Percentiles rank a stretch among this genome's conserved stretches.
phyloP scores from a whole-genome alignment of 1,140 invertebrate genomes.

The Temnothorax nylanderi region DNA sequence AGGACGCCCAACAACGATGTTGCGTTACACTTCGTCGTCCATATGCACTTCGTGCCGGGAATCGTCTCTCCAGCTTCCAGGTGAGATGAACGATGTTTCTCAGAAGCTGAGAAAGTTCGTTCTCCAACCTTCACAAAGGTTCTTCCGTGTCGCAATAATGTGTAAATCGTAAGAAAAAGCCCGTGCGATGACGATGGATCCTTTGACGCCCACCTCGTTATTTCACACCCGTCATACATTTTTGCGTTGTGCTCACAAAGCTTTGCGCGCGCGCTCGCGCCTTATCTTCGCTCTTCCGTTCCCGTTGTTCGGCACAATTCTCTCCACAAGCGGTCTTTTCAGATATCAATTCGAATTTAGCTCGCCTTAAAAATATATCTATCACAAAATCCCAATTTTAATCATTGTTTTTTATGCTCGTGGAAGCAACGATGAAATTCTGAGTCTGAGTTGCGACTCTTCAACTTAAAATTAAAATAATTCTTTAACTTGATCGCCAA shows the following conservation, averaged over 20 bases:
- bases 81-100: conserved; percentile 26
- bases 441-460: background rate
- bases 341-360: background rate
- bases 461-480: background rate
- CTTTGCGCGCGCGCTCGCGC: too few relatives aligned
- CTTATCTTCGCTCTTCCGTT: background rate
- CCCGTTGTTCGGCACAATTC: background rate
- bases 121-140: conserved; percentile 16
- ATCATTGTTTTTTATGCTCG: background rate
- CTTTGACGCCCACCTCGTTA: conserved; percentile 43
- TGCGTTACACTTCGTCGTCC: conserved; percentile 15
- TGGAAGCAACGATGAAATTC: background rate
- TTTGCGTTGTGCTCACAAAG: conserved; percentile 22
- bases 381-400: background rate
- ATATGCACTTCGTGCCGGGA: conserved; percentile 17
- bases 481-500: background rate
- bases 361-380: background rate
- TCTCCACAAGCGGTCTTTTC: background rate
- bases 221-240: conserved; percentile 32
- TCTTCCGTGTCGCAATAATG: conserved; percentile 40
- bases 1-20: conserved; percentile 8
- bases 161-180: conserved; percentile 50
- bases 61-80: background rate
- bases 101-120: background rate
- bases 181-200: background rate